Conservation (phyloP, 2,113 vertebrate species). For the Helogale parvula region DNA sequence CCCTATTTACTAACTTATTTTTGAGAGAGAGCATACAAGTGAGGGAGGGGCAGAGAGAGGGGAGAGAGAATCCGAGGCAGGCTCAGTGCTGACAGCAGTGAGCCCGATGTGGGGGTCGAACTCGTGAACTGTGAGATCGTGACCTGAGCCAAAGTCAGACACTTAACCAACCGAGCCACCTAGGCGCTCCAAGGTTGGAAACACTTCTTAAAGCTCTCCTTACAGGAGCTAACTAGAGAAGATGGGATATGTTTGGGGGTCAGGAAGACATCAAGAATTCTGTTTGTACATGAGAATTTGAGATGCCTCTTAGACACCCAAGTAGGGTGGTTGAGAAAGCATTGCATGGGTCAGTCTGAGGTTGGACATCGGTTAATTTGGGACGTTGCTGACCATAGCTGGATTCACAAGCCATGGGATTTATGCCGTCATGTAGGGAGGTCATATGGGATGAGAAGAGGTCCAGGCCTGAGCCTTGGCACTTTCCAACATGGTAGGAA, state of each 20-base stretch:
- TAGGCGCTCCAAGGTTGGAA: too few relatives aligned
- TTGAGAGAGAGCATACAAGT: too few relatives aligned
- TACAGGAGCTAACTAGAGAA: not conserved
- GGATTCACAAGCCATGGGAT: not conserved
- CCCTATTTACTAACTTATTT: too few relatives aligned
- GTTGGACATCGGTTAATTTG: not conserved
- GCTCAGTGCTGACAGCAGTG: too few relatives aligned
- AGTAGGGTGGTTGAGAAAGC: not conserved
- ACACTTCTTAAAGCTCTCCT: not conserved
- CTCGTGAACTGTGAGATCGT: accelerated
- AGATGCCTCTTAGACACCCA: not conserved
- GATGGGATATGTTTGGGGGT: not conserved
- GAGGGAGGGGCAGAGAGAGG: too few relatives aligned
- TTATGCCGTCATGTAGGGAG: not conserved
- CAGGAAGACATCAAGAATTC: not conserved
- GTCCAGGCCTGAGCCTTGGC: not conserved
- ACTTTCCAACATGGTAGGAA: not conserved
- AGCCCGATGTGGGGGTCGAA: too few relatives aligned
- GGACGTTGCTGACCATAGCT: not conserved
- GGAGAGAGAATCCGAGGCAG: too few relatives aligned
- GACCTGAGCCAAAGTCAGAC: too few relatives aligned
- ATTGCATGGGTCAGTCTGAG: not conserved
- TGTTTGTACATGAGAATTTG: not conserved
- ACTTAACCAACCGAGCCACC: too few relatives aligned
- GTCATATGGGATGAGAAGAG: not conserved